Evolutionary conservation across 2,888 invertebrate species (phyloP).

Genomic region (Drosophila hamatofila): DNA sequence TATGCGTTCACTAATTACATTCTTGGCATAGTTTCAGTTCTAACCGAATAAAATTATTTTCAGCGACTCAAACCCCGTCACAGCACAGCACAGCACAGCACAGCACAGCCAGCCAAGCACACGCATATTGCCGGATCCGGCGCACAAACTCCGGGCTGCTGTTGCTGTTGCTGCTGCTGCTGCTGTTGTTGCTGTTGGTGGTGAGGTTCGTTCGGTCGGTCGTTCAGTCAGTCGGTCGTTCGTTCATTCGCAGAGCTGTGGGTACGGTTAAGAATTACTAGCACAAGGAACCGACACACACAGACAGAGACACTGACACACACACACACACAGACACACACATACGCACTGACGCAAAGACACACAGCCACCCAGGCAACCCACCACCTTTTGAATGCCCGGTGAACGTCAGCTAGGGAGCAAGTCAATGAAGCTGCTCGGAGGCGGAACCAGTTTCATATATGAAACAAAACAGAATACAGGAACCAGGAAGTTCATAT

Average conservation of each 20-base stretch:
- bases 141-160: slow-evolving; percentile 20
- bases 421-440: slow-evolving; percentile 27
- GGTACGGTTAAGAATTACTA: slow-evolving; percentile 48
- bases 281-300: slow-evolving; percentile 24
- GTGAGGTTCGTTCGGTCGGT: background rate
- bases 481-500: background rate
- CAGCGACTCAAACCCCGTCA: slow-evolving; percentile 63
- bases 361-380: slow-evolving; percentile 23
- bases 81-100: background rate
- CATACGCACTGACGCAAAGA: slow-evolving; percentile 3
- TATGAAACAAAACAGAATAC: background rate
- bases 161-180: too few species aligned
- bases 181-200: background rate
- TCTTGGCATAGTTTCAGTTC: slow-evolving; percentile 97
- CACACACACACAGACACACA: background rate
- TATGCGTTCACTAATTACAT: slow-evolving; percentile 94
- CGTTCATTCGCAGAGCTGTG: slow-evolving; percentile 5
- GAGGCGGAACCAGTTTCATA: slow-evolving; percentile 7
- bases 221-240: slow-evolving; percentile 6
- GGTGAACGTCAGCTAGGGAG: slow-evolving; percentile 31
- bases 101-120: slow-evolving; percentile 30
- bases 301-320: slow-evolving; percentile 12
- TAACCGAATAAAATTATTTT: slow-evolving; percentile 81
- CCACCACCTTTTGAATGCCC: slow-evolving; percentile 32
- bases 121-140: slow-evolving; percentile 54